Conservation (phyloP, 2,888 invertebrate genomes). For the Cerceris rybyensis region DNA sequence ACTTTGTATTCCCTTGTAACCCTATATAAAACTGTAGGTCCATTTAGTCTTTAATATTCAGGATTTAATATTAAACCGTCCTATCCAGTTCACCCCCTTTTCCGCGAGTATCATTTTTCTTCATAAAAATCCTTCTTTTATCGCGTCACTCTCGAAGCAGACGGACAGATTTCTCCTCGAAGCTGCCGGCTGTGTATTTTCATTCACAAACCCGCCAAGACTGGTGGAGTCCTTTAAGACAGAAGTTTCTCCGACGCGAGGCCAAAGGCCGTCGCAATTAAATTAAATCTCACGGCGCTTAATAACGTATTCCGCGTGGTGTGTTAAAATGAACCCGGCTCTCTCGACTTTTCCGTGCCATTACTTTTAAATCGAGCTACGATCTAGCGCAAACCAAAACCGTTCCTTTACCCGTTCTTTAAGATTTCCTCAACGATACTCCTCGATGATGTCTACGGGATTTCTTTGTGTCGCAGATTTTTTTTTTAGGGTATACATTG, state of each 20-base stretch:
- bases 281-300: conserved; percentile 44
- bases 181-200: neutral
- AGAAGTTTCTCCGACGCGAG: neutral
- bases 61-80: neutral
- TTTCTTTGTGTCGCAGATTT: too few relatives aligned
- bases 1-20: neutral
- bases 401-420: neutral
- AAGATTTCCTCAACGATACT: too few relatives aligned
- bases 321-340: neutral
- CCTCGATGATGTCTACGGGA: too few relatives aligned
- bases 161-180: neutral
- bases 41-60: neutral
- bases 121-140: neutral
- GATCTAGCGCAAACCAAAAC: neutral
- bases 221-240: neutral
- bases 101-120: neutral
- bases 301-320: conserved; percentile 12
- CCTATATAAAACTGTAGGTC: neutral
- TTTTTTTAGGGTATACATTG: too few relatives aligned
- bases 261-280: conserved; percentile 30
- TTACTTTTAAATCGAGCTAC: conserved; percentile 4
- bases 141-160: neutral
- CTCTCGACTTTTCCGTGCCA: conserved; percentile 5
- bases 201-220: neutral
- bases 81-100: neutral